Evolutionary conservation across 2,797 vertebrate genomes (phyloP), one percentile per base, ranked within the genome.

Genomic region (Bradypodion ventrale): DNA sequence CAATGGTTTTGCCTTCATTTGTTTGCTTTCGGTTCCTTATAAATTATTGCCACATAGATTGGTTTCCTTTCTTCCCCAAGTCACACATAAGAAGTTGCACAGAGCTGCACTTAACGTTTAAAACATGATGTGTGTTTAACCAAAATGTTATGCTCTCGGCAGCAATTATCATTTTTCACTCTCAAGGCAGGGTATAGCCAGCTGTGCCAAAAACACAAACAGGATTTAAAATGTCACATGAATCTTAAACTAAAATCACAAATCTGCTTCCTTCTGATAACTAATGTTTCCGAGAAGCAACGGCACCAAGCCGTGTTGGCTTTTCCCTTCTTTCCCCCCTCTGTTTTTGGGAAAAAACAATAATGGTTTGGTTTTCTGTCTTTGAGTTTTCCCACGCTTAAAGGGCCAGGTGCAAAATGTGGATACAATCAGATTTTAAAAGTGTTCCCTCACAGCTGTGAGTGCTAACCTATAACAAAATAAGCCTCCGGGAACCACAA

Each of bases 181-280:
- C n/a, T 62, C 49, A 78, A 62, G 52, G 21, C 5, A 56, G 25
- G 12, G 16, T 44, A 40, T 21, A 86, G 78, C 75, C 69, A 56
- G 46, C 35, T 76, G 42, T 65, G 60, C 87, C 82, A 90, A 90
- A 89, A 73, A 13, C 13, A 32, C n/a, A 44, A 5, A 2, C 8
- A 46, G 23, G 23, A 56, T 56, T 56, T 21, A 77, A 84, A 68
- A 85, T 0, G 59, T 73, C 46, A 75, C 8, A 52, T 72, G 85
- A 84, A 89, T 87, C 87, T 89, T 88, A 37, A 87, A 74, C 37
- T 21, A 35, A 32, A 72, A 60, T 42, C 90, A 49, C 84, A 69
- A 85, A 86, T 23, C 12, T 74, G 12, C 80, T 2, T 60, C 73
- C 85, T 52, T 23, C 76, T 76, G 73, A 27, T 7, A 32, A 19